Evolutionary conservation across 2,113 vertebrate species (phyloP).

Genomic region (Eulemur macaco): DNA sequence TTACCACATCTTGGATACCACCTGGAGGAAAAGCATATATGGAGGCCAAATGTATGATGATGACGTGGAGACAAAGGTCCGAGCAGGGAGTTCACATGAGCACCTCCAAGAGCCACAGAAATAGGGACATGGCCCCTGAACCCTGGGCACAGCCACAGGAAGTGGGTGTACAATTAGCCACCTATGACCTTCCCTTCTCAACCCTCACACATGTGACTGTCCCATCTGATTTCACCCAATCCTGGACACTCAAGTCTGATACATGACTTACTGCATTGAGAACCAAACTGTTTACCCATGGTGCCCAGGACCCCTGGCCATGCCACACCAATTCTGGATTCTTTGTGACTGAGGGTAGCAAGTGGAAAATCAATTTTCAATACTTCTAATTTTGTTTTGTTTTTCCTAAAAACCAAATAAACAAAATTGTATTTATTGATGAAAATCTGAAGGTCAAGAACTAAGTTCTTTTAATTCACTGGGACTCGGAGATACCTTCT

Average conservation of each 20-base stretch:
- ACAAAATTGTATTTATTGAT: not conserved
- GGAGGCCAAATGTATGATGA: not conserved
- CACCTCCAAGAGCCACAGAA: not conserved
- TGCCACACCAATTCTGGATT: not conserved
- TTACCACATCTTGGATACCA: not conserved
- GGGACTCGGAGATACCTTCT: not conserved
- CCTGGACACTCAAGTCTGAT: not conserved
- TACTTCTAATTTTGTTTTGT: not conserved
- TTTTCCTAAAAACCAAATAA: slow-evolving; percentile 30
- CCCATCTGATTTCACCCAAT: not conserved
- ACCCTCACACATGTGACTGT: not conserved
- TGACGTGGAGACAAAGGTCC: not conserved
- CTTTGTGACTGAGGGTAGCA: not conserved
- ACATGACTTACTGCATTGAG: not conserved
- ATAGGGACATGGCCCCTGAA: not conserved
- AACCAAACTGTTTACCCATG: not conserved
- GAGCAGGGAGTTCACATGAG: not conserved
- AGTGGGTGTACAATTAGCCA: not conserved
- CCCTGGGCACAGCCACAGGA: too few relatives aligned
- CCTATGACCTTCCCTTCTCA: not conserved
- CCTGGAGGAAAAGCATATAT: not conserved
- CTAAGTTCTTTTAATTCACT: not conserved
- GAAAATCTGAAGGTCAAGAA: slow-evolving; percentile 16
- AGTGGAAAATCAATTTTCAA: not conserved
- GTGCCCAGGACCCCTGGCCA: not conserved